These are phyloP conservation scores for Rhynchotus rufescens DNA, from an alignment of 2,797 vertebrate genomes.

Conservation along the genomic window DNA sequence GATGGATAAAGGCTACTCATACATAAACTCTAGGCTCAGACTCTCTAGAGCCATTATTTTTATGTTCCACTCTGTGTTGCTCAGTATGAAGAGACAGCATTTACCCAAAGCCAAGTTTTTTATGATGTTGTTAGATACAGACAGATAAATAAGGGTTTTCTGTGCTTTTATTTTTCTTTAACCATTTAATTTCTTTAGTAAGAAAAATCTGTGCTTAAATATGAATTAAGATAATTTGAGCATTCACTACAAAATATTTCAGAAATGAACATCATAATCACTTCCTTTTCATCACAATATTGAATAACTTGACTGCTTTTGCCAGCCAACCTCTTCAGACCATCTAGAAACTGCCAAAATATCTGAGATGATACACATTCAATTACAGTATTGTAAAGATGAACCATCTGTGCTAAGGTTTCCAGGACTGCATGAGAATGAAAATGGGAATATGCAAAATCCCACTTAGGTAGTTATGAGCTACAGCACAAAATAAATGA, in stretches of 20 bases:
- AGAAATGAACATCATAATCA: conserved; percentile 31
- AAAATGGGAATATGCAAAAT: conserved; percentile 17
- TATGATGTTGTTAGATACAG: background rate
- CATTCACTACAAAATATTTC: conserved; percentile 1
- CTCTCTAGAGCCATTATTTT: background rate
- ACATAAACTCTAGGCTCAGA: background rate
- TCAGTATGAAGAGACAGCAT: background rate
- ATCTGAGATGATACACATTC: conserved; percentile 24
- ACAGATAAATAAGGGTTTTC: background rate
- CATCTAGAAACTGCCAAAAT: conserved; percentile 30
- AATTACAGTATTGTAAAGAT: conserved; percentile 31
- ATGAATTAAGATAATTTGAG: conserved; percentile 22
- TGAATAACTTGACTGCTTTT: conserved; percentile 18
- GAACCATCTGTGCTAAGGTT: conserved; percentile 57
- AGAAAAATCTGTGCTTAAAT: background rate
- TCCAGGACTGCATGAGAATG: background rate
- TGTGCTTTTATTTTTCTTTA: background rate
- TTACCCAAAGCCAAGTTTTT: background rate
- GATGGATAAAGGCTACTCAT: background rate
- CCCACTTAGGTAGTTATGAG: background rate
- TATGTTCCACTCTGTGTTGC: background rate
- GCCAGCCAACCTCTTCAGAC: conserved; percentile 29
- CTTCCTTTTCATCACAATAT: conserved; percentile 48
- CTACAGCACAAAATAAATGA: background rate
- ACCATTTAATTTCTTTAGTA: background rate